A percentile compares a stretch with the other conserved stretches of the same genome.
Evolutionary conservation across 2,888 invertebrate species (phyloP).

Genomic region (Spilarctia lutea): DNA sequence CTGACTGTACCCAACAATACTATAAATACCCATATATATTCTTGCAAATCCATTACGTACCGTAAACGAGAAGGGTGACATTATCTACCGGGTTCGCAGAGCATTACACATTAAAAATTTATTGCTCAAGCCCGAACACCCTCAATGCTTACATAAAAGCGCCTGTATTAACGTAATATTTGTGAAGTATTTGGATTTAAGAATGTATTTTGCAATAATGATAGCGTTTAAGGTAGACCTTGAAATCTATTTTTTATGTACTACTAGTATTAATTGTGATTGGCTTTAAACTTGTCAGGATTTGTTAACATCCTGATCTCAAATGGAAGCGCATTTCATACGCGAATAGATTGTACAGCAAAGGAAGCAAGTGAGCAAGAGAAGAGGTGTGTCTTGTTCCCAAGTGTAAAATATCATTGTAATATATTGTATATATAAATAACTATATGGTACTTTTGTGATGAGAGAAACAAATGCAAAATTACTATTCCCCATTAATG

Average conservation of each 20-base stretch:
- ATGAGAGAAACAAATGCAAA: neutral
- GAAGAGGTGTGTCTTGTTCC: no score
- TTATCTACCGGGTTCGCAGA: conserved; percentile 3
- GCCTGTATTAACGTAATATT: neutral
- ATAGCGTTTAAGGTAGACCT: neutral
- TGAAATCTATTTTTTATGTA: neutral
- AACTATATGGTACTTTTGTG: no score
- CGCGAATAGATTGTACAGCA: no score
- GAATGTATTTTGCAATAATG: neutral
- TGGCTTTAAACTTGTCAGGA: no score
- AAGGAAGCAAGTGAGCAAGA: no score
- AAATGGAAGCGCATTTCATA: no score
- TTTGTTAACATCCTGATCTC: no score
- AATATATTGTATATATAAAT: no score
- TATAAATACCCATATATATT: neutral
- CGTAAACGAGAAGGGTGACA: conserved; percentile 7
- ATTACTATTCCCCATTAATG: neutral
- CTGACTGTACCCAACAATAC: no score
- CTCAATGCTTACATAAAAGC: neutral
- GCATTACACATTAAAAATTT: conserved; percentile 12
- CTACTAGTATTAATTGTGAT: no score
- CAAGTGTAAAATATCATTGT: no score
- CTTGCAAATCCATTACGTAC: conserved; percentile 7
- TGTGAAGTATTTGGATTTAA: neutral
- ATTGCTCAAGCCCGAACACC: conserved; percentile 14